Conservation (phyloP, 2,113 vertebrate genomes). For the Chitala chitala region DNA sequence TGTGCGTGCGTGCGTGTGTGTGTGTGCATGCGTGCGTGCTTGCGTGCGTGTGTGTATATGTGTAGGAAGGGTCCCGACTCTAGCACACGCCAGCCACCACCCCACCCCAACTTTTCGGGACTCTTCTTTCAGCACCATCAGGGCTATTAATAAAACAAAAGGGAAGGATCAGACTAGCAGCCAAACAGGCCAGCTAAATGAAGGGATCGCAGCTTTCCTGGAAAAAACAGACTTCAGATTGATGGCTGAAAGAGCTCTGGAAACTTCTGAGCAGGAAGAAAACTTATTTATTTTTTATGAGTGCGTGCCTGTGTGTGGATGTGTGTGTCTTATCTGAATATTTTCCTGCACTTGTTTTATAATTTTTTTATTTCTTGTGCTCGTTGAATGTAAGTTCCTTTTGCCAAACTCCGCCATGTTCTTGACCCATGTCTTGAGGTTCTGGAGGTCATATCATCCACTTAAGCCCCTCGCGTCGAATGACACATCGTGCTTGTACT, state of each 20-base stretch:
- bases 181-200: neutral
- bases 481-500: conserved; percentile 69
- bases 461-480: conserved; percentile 65
- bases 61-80: neutral
- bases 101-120: neutral
- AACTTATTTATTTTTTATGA: conserved; percentile 54
- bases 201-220: neutral
- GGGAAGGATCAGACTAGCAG: neutral
- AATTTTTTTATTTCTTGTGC: conserved; percentile 35
- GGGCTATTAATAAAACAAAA: neutral
- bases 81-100: neutral
- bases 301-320: no score
- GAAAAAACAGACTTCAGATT: conserved; percentile 9
- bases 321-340: conserved; percentile 49
- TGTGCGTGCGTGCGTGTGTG: neutral
- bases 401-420: conserved; percentile 34
- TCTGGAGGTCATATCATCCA: conserved; percentile 19
- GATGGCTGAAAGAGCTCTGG: neutral
- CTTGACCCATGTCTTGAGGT: conserved; percentile 18
- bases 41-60: neutral
- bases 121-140: neutral
- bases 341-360: conserved; percentile 31
- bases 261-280: conserved; percentile 5
- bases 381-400: conserved; percentile 58
- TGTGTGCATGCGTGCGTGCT: no score